These are phyloP conservation scores for Brachycybe producta DNA, from an alignment of 2,888 invertebrate species.

Conservation along the genomic window DNA sequence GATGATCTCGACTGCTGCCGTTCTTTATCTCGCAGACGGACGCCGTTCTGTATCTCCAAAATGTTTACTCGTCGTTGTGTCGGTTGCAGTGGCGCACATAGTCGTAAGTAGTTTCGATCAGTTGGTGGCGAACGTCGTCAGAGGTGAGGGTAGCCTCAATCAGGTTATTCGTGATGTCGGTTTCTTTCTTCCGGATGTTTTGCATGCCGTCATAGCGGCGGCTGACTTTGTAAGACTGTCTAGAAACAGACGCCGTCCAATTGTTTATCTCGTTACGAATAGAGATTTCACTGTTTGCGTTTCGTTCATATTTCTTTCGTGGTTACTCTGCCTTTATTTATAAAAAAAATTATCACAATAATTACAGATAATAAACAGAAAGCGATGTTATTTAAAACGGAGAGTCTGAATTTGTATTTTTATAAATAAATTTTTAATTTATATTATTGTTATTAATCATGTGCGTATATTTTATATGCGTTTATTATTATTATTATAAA, in stretches of 20 bases:
- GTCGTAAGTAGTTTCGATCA: conserved; percentile 51
- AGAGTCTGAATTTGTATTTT: too few species aligned
- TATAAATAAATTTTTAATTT: too few species aligned
- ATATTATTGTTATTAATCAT: too few species aligned
- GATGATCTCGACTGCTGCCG: conserved; percentile 45
- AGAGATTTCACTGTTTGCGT: conserved; percentile 32
- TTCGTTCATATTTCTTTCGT: conserved; percentile 24
- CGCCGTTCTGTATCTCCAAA: conserved; percentile 41
- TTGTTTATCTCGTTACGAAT: conserved; percentile 31
- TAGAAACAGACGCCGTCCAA: conserved; percentile 26
- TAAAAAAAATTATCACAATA: too few species aligned
- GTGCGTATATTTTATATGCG: too few species aligned
- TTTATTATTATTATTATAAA: too few species aligned
- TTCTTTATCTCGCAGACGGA: conserved; percentile 44
- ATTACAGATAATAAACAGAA: too few species aligned
- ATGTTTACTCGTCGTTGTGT: conserved; percentile 45
- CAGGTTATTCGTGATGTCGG: conserved; percentile 52
- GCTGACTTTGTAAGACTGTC: conserved; percentile 31
- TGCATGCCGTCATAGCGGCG: conserved; percentile 47
- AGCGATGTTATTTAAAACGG: too few species aligned
- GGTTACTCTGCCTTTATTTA: conserved; percentile 14
- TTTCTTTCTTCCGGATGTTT: conserved; percentile 52
- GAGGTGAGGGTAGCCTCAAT: conserved; percentile 50
- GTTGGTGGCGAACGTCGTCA: conserved; percentile 48
- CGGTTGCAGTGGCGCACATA: conserved; percentile 48